A percentile compares a stretch with the other conserved stretches of the same genome.
These are phyloP conservation scores for Onthophagus taurus DNA, from an alignment of 1,140 invertebrate genomes.

Conservation along the genomic window DNA sequence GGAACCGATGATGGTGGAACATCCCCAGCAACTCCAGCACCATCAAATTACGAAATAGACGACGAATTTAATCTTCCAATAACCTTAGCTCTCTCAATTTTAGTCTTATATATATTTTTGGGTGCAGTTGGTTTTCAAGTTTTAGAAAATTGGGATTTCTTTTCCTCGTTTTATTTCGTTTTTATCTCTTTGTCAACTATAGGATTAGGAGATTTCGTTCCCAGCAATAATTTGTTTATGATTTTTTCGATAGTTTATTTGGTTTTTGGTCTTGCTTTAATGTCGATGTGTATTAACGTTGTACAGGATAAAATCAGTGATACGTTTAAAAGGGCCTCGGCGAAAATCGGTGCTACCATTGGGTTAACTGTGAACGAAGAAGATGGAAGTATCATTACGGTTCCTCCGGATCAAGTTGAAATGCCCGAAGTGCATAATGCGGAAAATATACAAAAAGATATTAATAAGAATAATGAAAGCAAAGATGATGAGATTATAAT, in stretches of 20 bases:
- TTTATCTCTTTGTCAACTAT: slow-evolving; percentile 93
- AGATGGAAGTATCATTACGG: slow-evolving; percentile 40
- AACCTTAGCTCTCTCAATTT: slow-evolving; percentile 69
- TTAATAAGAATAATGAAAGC: too few relatives aligned
- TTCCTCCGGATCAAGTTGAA: slow-evolving; percentile 29
- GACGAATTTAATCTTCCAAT: slow-evolving; percentile 92
- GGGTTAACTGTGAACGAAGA: slow-evolving; percentile 64
- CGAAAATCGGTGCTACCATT: slow-evolving; percentile 78
- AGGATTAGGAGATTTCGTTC: slow-evolving; percentile 84
- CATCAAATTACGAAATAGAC: slow-evolving; percentile 62
- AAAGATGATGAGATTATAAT: too few relatives aligned
- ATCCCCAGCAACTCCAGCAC: slow-evolving; percentile 60
- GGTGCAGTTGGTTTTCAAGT: slow-evolving; percentile 70
- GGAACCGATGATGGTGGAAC: slow-evolving; percentile 33
- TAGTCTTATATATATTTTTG: slow-evolving; percentile 74
- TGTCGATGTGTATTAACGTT: slow-evolving; percentile 95
- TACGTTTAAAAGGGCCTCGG: slow-evolving; percentile 74
- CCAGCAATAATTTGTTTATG: slow-evolving; percentile 81
- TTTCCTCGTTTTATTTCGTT: slow-evolving; percentile 89
- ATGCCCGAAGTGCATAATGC: slow-evolving; percentile 31
- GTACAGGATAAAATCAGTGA: slow-evolving; percentile 79
- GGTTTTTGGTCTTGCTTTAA: slow-evolving; percentile 86
- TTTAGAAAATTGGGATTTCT: slow-evolving; percentile 74
- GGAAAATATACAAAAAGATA: too few relatives aligned
- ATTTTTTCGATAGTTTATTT: slow-evolving; percentile 88